Evolutionary conservation across 2,888 invertebrate genomes (phyloP).

Genomic region (Nephrotoma appendiculata): DNA sequence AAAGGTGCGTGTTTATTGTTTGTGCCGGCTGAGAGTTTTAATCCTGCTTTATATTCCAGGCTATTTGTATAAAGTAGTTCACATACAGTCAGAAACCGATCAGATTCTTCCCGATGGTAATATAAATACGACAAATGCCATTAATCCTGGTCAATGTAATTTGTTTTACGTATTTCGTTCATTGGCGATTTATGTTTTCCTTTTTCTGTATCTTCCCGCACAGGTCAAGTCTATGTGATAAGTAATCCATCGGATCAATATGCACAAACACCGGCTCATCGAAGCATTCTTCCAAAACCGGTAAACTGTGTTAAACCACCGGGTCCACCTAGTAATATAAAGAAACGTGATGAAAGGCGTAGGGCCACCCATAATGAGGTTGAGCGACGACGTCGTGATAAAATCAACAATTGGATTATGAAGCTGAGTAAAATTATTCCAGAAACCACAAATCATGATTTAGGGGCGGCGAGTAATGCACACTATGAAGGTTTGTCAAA

Average conservation of each 20-base stretch:
- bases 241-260: neutral
- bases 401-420: constrained; percentile 94
- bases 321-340: neutral
- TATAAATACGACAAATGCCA: constrained; percentile 2
- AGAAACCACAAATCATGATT: constrained; percentile 22
- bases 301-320: neutral
- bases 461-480: neutral
- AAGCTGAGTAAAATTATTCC: constrained; percentile 85
- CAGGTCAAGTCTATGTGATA: constrained; percentile 5
- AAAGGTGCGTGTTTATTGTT: neutral
- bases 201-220: neutral
- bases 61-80: neutral
- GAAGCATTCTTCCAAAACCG: neutral
- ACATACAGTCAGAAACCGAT: neutral
- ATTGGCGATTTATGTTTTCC: neutral
- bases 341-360: constrained; percentile 62
- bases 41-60: neutral
- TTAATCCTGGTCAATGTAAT: constrained; percentile 3
- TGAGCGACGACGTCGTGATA: constrained; percentile 81
- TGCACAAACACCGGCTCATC: neutral
- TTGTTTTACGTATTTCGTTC: neutral
- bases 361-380: constrained; percentile 93
- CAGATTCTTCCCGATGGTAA: neutral
- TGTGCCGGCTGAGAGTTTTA: neutral
- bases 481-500: constrained; percentile 57